Base-by-base conservation (phyloP, 2,113 vertebrate species). In the Podarcis raffonei region DNA sequence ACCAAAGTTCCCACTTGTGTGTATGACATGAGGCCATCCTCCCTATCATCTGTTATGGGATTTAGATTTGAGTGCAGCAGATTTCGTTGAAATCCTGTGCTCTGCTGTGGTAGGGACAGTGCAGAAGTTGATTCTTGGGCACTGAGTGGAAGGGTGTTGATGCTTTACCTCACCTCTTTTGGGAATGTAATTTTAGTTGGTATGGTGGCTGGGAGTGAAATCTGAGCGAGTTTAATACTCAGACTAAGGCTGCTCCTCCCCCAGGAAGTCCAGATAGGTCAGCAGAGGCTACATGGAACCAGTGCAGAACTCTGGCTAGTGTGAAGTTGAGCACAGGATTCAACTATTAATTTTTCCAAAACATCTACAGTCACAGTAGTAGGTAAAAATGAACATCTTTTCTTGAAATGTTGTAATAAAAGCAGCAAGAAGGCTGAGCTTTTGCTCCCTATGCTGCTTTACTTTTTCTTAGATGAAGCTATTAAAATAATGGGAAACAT, bases 401-500 rank as follows among this genome's bases (percentile, higher is more conserved):
- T 81, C 22, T 79, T 83, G 59, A 88, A 77, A 75, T 85, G 22
- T 89, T 89, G 12, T 80, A 91, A 94, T 78, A 91, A 94, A 94
- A 94, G 90, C 93, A 87, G 85, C 93, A 91, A 93, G 9, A 15
- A 7, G 53, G 76, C 86, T 93, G 79, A 84, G 90, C 69, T 85
- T 37, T 39, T 32, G 74, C 72, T 39, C 53, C 86, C 77, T 27
- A 69, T 90, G 88, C 16, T 74, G 25, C 16, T 77, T 90, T 32
- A 59, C 39, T 65, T 57, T 27, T 88, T 76, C 80, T 92, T 76
- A 72, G 81, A 76, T 30, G 13, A 93, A 90, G 79, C 72, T 93
- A 92, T 90, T 92, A 88, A 89, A 92, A 92, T 90, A 89, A 89
- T 95, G 93, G 91, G 91, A 94, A 95, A 92, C 71, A 76, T 81